phyloP scores from a whole-genome alignment of 2,113 vertebrate genomes.

The Antennarius striatus region DNA sequence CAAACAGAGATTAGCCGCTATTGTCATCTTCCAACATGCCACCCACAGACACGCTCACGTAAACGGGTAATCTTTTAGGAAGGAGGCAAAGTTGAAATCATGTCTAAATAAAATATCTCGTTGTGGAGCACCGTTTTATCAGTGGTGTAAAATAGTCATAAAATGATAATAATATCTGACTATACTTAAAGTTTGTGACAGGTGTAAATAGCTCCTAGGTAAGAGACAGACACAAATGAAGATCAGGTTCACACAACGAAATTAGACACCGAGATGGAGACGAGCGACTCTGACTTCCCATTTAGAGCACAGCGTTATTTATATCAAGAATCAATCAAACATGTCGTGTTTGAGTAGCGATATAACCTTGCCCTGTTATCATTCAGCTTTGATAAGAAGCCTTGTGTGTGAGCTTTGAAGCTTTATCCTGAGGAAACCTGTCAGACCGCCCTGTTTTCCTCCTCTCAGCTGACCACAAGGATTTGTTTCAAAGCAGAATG shows the following conservation, averaged over 20 bases:
- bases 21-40: conserved; percentile 46
- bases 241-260: not conserved
- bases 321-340: conserved; percentile 35
- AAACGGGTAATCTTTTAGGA: not conserved
- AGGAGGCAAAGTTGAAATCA: not conserved
- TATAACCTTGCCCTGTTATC: conserved; percentile 8
- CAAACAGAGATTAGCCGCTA: conserved; percentile 56
- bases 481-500: conserved; percentile 17
- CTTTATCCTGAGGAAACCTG: conserved; percentile 39
- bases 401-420: conserved; percentile 26
- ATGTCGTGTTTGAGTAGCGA: not conserved
- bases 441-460: conserved; percentile 20
- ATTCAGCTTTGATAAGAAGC: conserved; percentile 10
- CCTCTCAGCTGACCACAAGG: conserved; percentile 17
- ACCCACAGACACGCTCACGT: conserved; percentile 57
- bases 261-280: not conserved
- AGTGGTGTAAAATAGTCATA: too few species aligned
- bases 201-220: too few species aligned
- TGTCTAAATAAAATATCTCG: not conserved
- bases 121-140: not conserved
- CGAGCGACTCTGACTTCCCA: conserved; percentile 1
- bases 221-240: not conserved
- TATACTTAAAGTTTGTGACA: too few species aligned
- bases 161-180: too few species aligned
- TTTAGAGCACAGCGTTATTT: conserved; percentile 26